These are phyloP conservation scores for Druon quercuslanigerum DNA, from an alignment of 1,140 invertebrate species.

Conservation along the genomic window DNA sequence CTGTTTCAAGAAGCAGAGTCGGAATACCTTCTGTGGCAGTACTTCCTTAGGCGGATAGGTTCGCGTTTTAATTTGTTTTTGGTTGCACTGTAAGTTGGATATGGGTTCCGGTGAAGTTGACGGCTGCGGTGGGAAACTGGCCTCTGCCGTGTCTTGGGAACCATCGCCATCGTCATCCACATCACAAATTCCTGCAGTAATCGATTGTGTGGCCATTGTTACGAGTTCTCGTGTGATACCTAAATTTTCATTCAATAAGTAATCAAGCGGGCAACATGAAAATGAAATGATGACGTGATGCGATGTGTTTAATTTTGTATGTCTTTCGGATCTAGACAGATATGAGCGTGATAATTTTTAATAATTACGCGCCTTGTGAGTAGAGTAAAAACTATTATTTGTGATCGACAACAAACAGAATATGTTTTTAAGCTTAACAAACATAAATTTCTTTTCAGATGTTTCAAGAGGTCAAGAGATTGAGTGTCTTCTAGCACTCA, in stretches of 20 bases:
- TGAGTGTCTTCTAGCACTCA: too few relatives aligned
- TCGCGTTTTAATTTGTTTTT: constrained; percentile 73
- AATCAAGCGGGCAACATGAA: not conserved
- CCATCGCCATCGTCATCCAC: constrained; percentile 71
- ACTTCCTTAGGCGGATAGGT: constrained; percentile 70
- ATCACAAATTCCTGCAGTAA: constrained; percentile 69
- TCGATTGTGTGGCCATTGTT: constrained; percentile 72
- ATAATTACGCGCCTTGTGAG: too few relatives aligned
- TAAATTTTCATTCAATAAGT: constrained; percentile 61
- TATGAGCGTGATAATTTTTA: too few relatives aligned
- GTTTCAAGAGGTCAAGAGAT: too few relatives aligned
- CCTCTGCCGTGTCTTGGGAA: constrained; percentile 68
- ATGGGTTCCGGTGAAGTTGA: constrained; percentile 71
- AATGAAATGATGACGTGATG: constrained; percentile 6
- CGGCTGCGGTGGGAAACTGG: constrained; percentile 67
- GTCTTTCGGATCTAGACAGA: not conserved
- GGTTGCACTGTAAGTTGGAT: constrained; percentile 59
- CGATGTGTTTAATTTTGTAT: not conserved
- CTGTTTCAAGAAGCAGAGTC: constrained; percentile 17
- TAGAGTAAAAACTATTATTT: too few relatives aligned
- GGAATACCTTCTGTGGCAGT: constrained; percentile 71
- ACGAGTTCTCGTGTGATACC: constrained; percentile 75
- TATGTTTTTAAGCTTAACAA: too few relatives aligned
- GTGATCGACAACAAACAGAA: too few relatives aligned
- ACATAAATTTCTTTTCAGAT: too few relatives aligned